Percentiles rank a stretch among this genome's conserved stretches.
Conservation (phyloP, 2,888 invertebrate genomes). For the Sicus ferrugineus region DNA sequence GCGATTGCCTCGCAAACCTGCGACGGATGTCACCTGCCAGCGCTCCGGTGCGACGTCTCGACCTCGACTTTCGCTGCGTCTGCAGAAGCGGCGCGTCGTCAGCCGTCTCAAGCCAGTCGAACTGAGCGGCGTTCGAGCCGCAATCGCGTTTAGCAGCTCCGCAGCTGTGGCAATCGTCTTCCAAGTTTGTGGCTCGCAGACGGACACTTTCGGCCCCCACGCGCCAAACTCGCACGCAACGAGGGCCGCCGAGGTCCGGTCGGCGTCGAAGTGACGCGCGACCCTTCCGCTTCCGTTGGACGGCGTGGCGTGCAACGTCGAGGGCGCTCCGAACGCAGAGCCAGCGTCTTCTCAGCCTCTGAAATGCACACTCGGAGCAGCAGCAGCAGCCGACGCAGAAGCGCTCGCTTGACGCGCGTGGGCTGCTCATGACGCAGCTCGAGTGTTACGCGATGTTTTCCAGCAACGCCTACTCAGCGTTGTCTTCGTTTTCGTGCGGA, state of each 20-base stretch:
- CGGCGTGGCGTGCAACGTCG: not conserved
- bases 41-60: no score
- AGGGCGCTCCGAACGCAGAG: not conserved
- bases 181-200: slow-evolving; percentile 37
- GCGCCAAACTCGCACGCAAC: not conserved
- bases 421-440: not conserved
- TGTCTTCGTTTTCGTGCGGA: not conserved
- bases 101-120: no score
- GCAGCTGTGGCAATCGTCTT: not conserved
- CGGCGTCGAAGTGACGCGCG: slow-evolving; percentile 28
- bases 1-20: no score
- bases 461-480: not conserved
- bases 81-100: no score
- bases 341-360: not conserved
- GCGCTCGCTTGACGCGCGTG: not conserved
- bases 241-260: not conserved
- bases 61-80: no score
- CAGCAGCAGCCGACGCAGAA: not conserved
- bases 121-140: no score
- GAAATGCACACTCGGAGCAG: not conserved
- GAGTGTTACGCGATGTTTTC: not conserved
- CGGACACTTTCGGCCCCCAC: slow-evolving; percentile 51
- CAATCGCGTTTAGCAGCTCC: not conserved
- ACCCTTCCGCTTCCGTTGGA: slow-evolving; percentile 43
- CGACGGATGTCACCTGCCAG: no score